Percentiles rank a stretch among this genome's conserved stretches.
These are phyloP conservation scores for Clanis bilineata DNA, from an alignment of 2,888 invertebrate species.

Conservation along the genomic window DNA sequence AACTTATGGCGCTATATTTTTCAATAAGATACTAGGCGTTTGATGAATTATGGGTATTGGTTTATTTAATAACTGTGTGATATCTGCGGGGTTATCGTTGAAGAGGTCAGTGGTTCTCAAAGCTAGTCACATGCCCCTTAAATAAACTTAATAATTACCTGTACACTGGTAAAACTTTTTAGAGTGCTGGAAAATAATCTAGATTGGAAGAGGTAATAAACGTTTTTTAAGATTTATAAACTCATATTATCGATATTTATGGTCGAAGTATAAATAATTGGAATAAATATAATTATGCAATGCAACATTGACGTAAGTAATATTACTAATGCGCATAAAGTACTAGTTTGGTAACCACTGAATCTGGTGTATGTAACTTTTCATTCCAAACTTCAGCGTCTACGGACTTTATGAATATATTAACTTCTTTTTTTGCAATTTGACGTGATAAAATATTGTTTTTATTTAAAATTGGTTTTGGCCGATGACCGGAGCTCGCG, in stretches of 20 bases:
- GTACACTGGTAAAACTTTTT: not conserved
- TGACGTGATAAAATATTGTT: not conserved
- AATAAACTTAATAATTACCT: not conserved
- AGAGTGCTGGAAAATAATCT: no score
- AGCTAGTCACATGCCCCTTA: not conserved
- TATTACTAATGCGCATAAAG: no score
- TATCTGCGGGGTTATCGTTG: not conserved
- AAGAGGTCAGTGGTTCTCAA: not conserved
- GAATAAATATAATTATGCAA: no score
- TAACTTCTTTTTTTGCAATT: not conserved
- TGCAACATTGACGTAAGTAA: no score
- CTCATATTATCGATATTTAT: no score
- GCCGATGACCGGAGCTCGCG: not conserved
- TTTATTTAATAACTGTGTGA: constrained; percentile 18
- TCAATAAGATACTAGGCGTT: constrained; percentile 21
- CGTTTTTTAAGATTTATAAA: no score
- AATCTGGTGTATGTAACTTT: not conserved
- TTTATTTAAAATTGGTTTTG: not conserved
- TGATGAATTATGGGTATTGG: constrained; percentile 30
- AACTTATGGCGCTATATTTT: no score
- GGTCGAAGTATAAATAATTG: no score
- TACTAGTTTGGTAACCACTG: not conserved
- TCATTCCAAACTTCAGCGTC: not conserved
- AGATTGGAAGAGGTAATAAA: no score
- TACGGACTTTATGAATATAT: not conserved